A percentile compares a stretch with the other conserved stretches of the same genome.
Conservation (phyloP, 2,888 invertebrate species). For the Metopia argyrocephala region DNA sequence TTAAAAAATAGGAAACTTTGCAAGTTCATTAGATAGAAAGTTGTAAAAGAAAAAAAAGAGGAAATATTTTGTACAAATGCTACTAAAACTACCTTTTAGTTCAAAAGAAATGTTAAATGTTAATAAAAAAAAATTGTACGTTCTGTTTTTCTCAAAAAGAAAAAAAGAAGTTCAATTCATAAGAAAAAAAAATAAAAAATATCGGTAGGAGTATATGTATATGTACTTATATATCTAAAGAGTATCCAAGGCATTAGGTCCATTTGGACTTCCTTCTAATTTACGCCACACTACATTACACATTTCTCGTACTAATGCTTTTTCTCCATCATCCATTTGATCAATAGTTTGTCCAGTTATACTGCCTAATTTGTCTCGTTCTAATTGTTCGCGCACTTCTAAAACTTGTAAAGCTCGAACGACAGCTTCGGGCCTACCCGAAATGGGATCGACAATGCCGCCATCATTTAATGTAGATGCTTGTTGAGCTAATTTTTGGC, state of each 20-base stretch:
- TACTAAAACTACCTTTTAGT: slow-evolving; percentile 33
- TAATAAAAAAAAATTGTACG: slow-evolving; percentile 25
- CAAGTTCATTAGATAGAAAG: not conserved
- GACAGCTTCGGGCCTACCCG: slow-evolving; percentile 92
- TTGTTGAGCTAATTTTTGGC: slow-evolving; percentile 65
- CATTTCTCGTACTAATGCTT: slow-evolving; percentile 96
- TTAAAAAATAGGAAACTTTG: not conserved
- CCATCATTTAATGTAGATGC: slow-evolving; percentile 61
- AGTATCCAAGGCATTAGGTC: slow-evolving; percentile 73
- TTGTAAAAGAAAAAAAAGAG: not conserved
- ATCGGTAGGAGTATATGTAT: not conserved
- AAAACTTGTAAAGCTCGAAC: slow-evolving; percentile 94
- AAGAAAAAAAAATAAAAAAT: not conserved
- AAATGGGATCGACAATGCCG: slow-evolving; percentile 77
- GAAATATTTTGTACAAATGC: slow-evolving; percentile 57
- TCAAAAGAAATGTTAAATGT: not conserved
- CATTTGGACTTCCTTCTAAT: slow-evolving; percentile 89
- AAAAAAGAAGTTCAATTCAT: slow-evolving; percentile 31
- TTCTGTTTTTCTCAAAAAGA: slow-evolving; percentile 47
- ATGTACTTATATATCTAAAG: slow-evolving; percentile 67
- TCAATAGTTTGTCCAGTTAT: slow-evolving; percentile 76
- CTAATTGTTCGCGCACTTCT: slow-evolving; percentile 92
- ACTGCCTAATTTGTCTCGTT: slow-evolving; percentile 83
- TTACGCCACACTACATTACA: slow-evolving; percentile 97
- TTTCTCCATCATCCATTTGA: slow-evolving; percentile 91